A percentile compares a stretch with the other conserved stretches of the same genome.
Evolutionary conservation across 2,797 vertebrate species (phyloP).

Genomic region (Clarias platycephalus): DNA sequence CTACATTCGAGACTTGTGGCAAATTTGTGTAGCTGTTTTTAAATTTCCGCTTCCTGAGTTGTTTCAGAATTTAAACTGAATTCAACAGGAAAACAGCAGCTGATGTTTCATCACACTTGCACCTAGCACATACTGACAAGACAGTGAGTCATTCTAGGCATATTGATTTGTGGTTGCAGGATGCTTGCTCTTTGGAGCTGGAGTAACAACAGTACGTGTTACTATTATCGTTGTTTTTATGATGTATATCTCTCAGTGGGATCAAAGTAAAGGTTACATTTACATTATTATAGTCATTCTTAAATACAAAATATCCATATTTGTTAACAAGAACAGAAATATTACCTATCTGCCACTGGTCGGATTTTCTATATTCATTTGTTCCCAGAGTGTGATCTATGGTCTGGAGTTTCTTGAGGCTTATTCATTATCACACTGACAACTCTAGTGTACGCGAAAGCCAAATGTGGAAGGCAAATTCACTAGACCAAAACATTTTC

Average conservation of each 20-base stretch:
- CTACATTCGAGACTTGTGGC: background rate
- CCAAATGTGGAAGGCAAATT: conserved; percentile 10
- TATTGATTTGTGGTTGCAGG: conserved; percentile 7
- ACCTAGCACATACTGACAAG: background rate
- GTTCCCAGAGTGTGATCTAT: background rate
- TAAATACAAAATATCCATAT: background rate
- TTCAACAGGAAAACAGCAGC: background rate
- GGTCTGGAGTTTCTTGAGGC: background rate
- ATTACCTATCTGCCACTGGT: background rate
- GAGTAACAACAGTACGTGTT: background rate
- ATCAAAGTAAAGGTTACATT: background rate
- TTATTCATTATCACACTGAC: conserved; percentile 26
- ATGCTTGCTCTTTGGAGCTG: background rate
- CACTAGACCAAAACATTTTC: conserved; percentile 37
- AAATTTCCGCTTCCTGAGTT: background rate
- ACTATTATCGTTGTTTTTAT: background rate
- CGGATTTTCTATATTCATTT: background rate
- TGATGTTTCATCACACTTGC: background rate
- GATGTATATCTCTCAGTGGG: background rate
- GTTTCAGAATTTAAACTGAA: background rate
- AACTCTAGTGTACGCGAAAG: background rate
- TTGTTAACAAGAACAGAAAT: background rate
- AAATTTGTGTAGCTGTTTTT: background rate
- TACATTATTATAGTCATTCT: background rate
- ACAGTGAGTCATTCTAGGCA: background rate